Evolutionary conservation across 1,140 invertebrate species (phyloP).

Genomic region (Ruditapes philippinarum): DNA sequence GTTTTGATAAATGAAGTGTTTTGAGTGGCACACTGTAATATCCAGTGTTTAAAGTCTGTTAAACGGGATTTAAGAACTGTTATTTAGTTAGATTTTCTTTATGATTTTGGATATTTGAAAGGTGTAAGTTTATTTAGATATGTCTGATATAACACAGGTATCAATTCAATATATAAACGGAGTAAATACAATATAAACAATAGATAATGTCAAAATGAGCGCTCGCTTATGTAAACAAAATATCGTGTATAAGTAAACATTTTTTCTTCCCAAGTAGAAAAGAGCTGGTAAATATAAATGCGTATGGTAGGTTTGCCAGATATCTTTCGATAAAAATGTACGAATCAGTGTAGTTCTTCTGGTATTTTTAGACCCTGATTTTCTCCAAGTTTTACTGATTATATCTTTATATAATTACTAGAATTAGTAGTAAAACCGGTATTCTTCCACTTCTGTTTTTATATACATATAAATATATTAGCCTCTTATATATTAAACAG

Average conservation of each 20-base stretch:
- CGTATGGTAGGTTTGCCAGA: background rate
- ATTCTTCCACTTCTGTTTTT: too few relatives aligned
- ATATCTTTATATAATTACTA: too few relatives aligned
- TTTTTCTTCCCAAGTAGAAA: background rate
- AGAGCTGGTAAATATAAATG: background rate
- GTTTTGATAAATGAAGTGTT: too few relatives aligned
- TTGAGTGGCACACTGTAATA: too few relatives aligned
- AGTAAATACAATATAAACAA: conserved; percentile 15
- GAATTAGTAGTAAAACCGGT: too few relatives aligned
- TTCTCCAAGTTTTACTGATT: too few relatives aligned
- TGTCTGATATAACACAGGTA: background rate
- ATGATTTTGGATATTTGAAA: too few relatives aligned
- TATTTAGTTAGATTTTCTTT: too few relatives aligned
- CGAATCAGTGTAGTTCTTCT: background rate
- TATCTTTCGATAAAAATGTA: background rate
- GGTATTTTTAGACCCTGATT: background rate
- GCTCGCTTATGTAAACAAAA: background rate
- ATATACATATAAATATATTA: too few relatives aligned
- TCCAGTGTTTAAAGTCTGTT: too few relatives aligned
- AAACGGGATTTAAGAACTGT: too few relatives aligned
- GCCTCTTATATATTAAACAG: too few relatives aligned
- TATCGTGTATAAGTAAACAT: background rate
- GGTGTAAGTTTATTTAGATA: background rate
- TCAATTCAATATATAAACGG: conserved; percentile 9
- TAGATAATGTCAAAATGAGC: conserved; percentile 28